These are phyloP conservation scores for Melitaea athalia DNA, from an alignment of 2,888 invertebrate species.

Conservation along the genomic window DNA sequence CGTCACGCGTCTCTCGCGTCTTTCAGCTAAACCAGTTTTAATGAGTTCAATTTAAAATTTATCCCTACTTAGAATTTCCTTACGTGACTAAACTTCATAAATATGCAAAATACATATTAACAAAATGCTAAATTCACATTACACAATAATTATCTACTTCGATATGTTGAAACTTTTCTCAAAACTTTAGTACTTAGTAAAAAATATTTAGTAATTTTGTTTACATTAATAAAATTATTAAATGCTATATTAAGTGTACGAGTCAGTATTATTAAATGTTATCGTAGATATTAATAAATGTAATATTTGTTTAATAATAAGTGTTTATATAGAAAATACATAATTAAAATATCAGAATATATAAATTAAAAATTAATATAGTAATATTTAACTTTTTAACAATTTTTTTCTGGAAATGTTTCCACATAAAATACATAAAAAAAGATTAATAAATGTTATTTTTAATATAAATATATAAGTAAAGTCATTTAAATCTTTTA, in stretches of 20 bases:
- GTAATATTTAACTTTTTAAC: slow-evolving; percentile 8
- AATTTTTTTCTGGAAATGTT: slow-evolving; percentile 27
- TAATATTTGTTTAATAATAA: slow-evolving; percentile 19
- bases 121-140: slow-evolving; percentile 1
- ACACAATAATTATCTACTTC: slow-evolving; percentile 6
- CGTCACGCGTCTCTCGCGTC: slow-evolving; percentile 17
- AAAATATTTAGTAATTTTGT: slow-evolving; percentile 13
- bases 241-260: slow-evolving; percentile 15
- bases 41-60: slow-evolving; percentile 31
- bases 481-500: slow-evolving; percentile 15
- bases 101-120: slow-evolving; percentile 25
- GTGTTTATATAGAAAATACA: slow-evolving; percentile 4
- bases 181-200: slow-evolving; percentile 14
- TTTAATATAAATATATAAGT: slow-evolving; percentile 30
- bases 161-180: slow-evolving; percentile 17
- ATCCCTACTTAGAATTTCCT: slow-evolving; percentile 30
- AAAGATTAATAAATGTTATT: slow-evolving; percentile 26
- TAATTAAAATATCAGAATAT: slow-evolving; percentile 16
- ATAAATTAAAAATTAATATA: slow-evolving; percentile 14
- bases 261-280: slow-evolving; percentile 35
- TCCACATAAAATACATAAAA: slow-evolving; percentile 9
- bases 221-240: no score
- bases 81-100: slow-evolving; percentile 36
- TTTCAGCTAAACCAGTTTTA: slow-evolving; percentile 33
- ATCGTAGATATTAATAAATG: slow-evolving; percentile 32